Conservation (phyloP, 2,113 vertebrate species). For the Lathamus discolor region DNA sequence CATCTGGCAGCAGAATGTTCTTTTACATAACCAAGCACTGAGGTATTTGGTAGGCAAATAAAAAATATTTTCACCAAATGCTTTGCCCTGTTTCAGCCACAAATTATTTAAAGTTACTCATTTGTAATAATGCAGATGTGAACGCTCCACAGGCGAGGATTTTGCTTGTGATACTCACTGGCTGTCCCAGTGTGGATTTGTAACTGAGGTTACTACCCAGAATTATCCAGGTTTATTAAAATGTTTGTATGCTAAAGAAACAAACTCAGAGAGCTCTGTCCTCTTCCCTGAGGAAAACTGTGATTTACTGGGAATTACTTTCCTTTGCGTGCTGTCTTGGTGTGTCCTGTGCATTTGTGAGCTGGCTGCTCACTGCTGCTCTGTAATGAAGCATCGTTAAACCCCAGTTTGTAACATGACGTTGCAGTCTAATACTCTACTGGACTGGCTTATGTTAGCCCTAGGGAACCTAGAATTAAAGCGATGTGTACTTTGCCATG, state of each 20-base stretch:
- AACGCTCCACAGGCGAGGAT: neutral
- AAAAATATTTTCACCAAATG: neutral
- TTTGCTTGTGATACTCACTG: neutral
- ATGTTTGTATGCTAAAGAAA: neutral
- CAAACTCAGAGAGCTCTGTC: neutral
- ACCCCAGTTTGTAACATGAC: neutral
- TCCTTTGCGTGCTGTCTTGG: neutral
- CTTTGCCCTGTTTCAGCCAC: neutral
- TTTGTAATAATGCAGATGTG: neutral
- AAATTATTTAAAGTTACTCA: neutral
- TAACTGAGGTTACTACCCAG: neutral
- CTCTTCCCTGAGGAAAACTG: neutral
- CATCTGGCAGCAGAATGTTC: neutral
- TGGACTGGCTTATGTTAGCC: neutral
- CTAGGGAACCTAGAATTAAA: neutral
- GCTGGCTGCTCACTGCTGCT: neutral
- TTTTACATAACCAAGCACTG: neutral
- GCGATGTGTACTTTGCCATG: fast-evolving
- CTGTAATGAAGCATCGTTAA: fast-evolving
- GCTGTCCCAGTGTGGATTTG: neutral
- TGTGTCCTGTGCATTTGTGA: neutral
- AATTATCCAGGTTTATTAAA: neutral
- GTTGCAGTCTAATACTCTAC: neutral
- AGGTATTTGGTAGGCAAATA: neutral
- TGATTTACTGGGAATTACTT: neutral